Evolutionary conservation across 2,797 vertebrate genomes (phyloP), one percentile per base, ranked within the genome.

Genomic region (Pseudotriccus pelzelni): DNA sequence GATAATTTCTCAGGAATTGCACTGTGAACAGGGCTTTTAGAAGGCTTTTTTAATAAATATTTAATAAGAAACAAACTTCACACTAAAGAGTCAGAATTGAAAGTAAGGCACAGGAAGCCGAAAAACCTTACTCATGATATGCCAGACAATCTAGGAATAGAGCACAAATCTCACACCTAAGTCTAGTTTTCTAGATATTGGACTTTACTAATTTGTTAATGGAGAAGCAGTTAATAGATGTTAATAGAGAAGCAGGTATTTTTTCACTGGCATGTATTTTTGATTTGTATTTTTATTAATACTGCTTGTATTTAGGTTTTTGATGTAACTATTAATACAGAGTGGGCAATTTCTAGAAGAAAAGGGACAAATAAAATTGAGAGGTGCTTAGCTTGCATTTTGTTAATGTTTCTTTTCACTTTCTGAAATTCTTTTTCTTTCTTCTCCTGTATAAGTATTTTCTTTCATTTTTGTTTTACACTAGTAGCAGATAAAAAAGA

Each of bases 91-190:
- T 70, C 46, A 72, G 25, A 59, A 64, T 41, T 86, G 68, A 80
- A 95, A 85, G 58, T 74, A 74, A 87, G 46, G 60, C 36, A 69
- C 32, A 85, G 93, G 90, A 94, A 97, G 36, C 27, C 87, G 84
- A 97, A 91, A 96, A 72, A 36, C 66, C 93, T 91, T 91, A 84
- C 86, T 95, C 80, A 87, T 59, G 80, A 30, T 84, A 37, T 70
- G 55, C 63, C 36, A 41, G 32, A 94, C 86, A 80, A 79, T 75
- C n/a, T 80, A 60, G 89, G 78, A 93, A 80, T 64, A 74, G 44
- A 68, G 43, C 2, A 2, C 7, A n/a, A 22, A 9, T 88, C 50
- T 92, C n/a, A 46, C 25, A 34, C 47, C 67, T 20, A 36, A 59
- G 30, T 47, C 30, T 56, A 5, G 4, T 43, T 80, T 84, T 84